These are phyloP conservation scores for Synodontis membranacea DNA, from an alignment of 2,113 vertebrate genomes.

Conservation along the genomic window DNA sequence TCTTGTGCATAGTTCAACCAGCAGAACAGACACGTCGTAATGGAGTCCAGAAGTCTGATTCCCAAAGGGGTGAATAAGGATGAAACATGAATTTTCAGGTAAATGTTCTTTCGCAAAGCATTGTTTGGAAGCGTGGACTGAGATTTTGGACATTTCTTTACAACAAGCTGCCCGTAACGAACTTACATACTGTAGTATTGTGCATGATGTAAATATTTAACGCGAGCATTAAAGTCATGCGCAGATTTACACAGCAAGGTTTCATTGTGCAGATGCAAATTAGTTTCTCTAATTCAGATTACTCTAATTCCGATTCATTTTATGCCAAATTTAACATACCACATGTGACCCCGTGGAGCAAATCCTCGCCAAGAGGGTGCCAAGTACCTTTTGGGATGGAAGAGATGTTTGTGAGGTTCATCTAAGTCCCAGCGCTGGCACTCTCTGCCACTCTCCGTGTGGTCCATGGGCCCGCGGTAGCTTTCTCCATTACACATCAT, in stretches of 20 bases:
- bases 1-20: not conserved
- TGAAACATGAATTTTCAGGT: not conserved
- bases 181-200: not conserved
- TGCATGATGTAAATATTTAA: not conserved
- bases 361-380: not conserved
- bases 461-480: conserved; percentile 97
- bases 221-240: not conserved
- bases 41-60: not conserved
- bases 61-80: not conserved
- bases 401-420: conserved; percentile 89
- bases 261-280: not conserved
- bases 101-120: not conserved
- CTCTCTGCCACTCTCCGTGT: conserved; percentile 88
- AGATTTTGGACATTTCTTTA: not conserved
- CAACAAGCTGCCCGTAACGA: not conserved
- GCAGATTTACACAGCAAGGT: not conserved
- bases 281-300: too few species aligned
- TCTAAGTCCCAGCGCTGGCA: conserved; percentile 97
- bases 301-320: too few species aligned
- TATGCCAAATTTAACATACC: not conserved
- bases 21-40: not conserved
- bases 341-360: not conserved
- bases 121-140: not conserved
- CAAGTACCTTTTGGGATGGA: conserved; percentile 91
- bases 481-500: conserved; percentile 92